phyloP scores from a whole-genome alignment of 2,797 vertebrate species.

The Silurus aristotelis region DNA sequence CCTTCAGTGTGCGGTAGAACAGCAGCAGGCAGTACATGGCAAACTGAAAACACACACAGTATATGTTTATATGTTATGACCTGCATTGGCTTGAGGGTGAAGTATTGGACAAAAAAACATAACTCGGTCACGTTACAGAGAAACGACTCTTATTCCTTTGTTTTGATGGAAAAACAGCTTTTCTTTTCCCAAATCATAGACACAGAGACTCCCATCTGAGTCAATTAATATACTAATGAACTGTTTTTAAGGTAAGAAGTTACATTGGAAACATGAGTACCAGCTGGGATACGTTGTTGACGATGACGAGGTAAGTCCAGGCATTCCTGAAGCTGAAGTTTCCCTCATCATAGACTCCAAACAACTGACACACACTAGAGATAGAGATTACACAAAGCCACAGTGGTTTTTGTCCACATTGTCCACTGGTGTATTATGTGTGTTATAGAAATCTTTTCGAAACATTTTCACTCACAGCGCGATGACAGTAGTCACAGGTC shows the following conservation, averaged over 20 bases:
- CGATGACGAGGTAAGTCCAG: constrained; percentile 95
- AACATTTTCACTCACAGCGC: constrained; percentile 83
- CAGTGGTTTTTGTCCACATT: background rate
- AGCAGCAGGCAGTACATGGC: constrained; percentile 97
- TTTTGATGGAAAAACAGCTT: background rate
- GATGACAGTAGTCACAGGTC: constrained; percentile 92
- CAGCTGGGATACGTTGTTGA: constrained; percentile 96
- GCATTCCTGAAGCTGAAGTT: constrained; percentile 94
- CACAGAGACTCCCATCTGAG: background rate
- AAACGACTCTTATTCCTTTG: background rate
- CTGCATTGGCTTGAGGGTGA: background rate
- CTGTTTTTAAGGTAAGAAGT: background rate
- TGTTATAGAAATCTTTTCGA: background rate
- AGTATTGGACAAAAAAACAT: background rate
- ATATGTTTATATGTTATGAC: background rate
- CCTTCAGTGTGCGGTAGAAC: constrained; percentile 91
- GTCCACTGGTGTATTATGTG: too few species aligned
- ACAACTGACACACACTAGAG: constrained; percentile 87
- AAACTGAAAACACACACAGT: constrained; percentile 76
- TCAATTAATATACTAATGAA: background rate
- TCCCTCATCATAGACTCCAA: constrained; percentile 90
- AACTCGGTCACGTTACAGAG: background rate
- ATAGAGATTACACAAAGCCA: background rate
- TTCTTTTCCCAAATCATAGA: background rate
- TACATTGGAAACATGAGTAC: constrained; percentile 66